Base-by-base conservation (phyloP, 92 coral and sea anemone genomes). In the Micromussa lordhowensis region DNA sequence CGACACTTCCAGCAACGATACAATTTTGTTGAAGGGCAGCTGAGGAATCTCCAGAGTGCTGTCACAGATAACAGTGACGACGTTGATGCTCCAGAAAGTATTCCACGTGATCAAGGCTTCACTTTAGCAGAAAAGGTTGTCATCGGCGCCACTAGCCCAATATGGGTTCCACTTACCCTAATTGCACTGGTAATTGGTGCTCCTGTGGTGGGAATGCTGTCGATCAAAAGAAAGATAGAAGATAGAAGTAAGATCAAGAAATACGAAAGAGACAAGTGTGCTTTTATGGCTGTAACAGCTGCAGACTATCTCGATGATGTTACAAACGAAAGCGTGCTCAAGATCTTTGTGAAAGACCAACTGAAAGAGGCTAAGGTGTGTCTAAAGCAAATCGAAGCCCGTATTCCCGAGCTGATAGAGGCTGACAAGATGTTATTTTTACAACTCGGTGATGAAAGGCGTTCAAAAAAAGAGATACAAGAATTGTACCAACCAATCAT, bases 101-200 rank as follows among this genome's bases (percentile, higher is more conserved):
- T 3, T 24, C 59, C 28, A 35, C 8, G 9, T 21, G 35, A 21
- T 11, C 1, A 26, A 30, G 22, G 19, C 53, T 51, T 86, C 14
- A 32, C 77, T 10, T 13, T n/a, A 4, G 32, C 77, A 55, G 74
- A 21, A 36, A 89, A 84, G 64, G 58, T 68, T 34, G 28, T 63
- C 29, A 9, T 82, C 2, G 91, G 88, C 40, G 91, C 75, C 32
- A 74, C 88, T 1, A 55, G 32, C 48, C 92, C 92, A 18, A 13
- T 92, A 19, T 92, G 92, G 94, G 71, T 85, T 74, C 92, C 94
- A 1, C 36, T 92, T 13, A 82, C 82, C 21, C n/a, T 92, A 16
- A 82, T 68, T 51, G 90, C 53, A 7, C 70, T 92, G 2, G 36
- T 86, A 3, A 5, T 92, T 26, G 84, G 88, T 58, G 29, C 61